Evolutionary conservation across 2,888 invertebrate species (phyloP).

Genomic region (Phasia obesa): DNA sequence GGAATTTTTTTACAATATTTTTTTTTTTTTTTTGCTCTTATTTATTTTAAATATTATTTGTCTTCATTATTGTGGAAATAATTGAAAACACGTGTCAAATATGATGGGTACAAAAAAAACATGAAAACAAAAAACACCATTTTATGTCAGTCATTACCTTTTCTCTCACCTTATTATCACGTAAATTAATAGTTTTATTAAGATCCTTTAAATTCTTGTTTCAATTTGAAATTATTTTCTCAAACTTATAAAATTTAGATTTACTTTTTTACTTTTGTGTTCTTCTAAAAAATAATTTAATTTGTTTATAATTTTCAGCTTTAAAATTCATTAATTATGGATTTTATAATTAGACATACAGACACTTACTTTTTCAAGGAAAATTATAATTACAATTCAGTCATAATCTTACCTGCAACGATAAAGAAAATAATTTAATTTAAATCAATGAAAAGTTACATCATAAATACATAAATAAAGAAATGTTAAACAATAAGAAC

Average conservation of each 20-base stretch:
- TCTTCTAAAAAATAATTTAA: too few relatives aligned
- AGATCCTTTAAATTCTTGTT: too few relatives aligned
- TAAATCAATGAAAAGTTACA: neutral
- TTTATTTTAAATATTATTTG: conserved; percentile 35
- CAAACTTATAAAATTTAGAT: too few relatives aligned
- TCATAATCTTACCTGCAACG: conserved; percentile 38
- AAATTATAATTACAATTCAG: neutral
- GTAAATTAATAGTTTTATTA: too few relatives aligned
- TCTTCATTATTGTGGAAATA: conserved; percentile 49
- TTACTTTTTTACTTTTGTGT: too few relatives aligned
- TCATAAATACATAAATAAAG: neutral
- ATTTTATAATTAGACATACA: neutral
- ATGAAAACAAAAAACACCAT: neutral
- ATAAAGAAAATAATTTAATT: conserved; percentile 8
- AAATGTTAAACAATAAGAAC: neutral
- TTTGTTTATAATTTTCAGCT: too few relatives aligned
- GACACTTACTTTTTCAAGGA: neutral
- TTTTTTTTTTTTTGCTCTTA: conserved; percentile 15
- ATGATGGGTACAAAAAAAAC: conserved; percentile 6
- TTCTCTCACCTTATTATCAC: too few relatives aligned
- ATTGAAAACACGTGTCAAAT: conserved; percentile 69
- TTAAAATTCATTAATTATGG: too few relatives aligned
- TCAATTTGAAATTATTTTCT: too few relatives aligned
- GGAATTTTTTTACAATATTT: conserved; percentile 53
- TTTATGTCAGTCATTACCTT: neutral